These are phyloP conservation scores for Synodontis membranacea DNA, from an alignment of 2,113 vertebrate species.

Conservation along the genomic window DNA sequence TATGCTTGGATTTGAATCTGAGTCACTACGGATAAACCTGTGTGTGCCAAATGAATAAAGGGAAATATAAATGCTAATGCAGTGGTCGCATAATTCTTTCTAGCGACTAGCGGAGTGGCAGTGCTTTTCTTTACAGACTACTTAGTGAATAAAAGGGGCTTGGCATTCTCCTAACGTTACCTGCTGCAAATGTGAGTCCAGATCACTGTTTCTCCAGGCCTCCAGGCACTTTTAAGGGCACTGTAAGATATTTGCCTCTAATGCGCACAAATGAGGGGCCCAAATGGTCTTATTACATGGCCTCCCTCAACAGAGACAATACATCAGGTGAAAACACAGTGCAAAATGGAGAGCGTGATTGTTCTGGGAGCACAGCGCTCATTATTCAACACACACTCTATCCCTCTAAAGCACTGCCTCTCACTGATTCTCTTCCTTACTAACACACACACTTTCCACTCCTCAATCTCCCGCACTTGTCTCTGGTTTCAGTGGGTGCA, in stretches of 20 bases:
- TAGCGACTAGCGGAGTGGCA: constrained; percentile 30
- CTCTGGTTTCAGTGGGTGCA: constrained; percentile 49
- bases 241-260: constrained; percentile 74
- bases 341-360: constrained; percentile 75
- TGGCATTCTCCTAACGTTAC: constrained; percentile 56
- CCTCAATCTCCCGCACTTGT: constrained; percentile 36
- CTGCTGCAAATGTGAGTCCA: constrained; percentile 51
- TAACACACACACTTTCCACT: constrained; percentile 41
- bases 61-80: constrained; percentile 34
- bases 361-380: constrained; percentile 77
- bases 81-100: constrained; percentile 4
- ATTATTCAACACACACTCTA: constrained; percentile 70
- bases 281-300: constrained; percentile 78
- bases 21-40: neutral
- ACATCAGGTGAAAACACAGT: constrained; percentile 74
- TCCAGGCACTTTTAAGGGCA: constrained; percentile 69
- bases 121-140: constrained; percentile 57
- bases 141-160: constrained; percentile 9
- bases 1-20: neutral
- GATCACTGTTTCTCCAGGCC: constrained; percentile 66
- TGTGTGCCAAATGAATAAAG: constrained; percentile 4
- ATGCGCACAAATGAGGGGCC: constrained; percentile 74
- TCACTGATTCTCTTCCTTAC: constrained; percentile 48
- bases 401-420: constrained; percentile 35
- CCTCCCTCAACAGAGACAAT: constrained; percentile 71